Evolutionary conservation across 2,888 invertebrate species (phyloP), one percentile per base, ranked within the genome.

Genomic region (Eustalomyia histrio): DNA sequence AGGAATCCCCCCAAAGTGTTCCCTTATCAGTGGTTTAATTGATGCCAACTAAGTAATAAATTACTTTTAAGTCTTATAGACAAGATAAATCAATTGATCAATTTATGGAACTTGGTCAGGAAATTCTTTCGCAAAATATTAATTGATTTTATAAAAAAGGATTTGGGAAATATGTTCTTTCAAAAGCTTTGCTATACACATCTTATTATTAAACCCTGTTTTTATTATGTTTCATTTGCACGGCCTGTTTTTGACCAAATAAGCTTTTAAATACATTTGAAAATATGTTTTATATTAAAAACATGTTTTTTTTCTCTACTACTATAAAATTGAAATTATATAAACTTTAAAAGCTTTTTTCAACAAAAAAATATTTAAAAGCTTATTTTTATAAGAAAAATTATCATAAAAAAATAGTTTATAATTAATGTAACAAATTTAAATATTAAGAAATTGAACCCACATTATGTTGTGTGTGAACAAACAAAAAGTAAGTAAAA

Each of bases 401-500:
- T 53, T 43, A 53, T 47, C 16, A 29, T 18, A 63, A 18, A 43
- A 50, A 69, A 68, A 68, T 68, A 57, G 57, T 58, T 55, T 73
- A 68, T 80, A 76, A 61, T 29, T 55, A 69, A 69, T 81, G 69
- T 81, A 80, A 73, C 58, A 76, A 80, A 58, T 58, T 58, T 76
- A 74, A 61, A 65, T 39, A 39, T 47, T 81, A 81, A 81, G 76
- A 71, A 81, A 78, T 12, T 67, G 43, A 78, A 74, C 39, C 69
- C 73, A 81, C 76, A 74, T 74, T 78, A 61, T 69, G 65, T 76
- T 71, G 61, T 68, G 75, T 78, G 57, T 18, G 63, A 74, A 74
- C 52, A 53, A 78, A 64, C 64, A 73, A 53, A 75, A 72, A 74
- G 65, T 64, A 80, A 78, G 71, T 67, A 79, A 78, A 60, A 80